phyloP scores from a whole-genome alignment of 2,888 invertebrate species.

The Taphrorychus bicolor region DNA sequence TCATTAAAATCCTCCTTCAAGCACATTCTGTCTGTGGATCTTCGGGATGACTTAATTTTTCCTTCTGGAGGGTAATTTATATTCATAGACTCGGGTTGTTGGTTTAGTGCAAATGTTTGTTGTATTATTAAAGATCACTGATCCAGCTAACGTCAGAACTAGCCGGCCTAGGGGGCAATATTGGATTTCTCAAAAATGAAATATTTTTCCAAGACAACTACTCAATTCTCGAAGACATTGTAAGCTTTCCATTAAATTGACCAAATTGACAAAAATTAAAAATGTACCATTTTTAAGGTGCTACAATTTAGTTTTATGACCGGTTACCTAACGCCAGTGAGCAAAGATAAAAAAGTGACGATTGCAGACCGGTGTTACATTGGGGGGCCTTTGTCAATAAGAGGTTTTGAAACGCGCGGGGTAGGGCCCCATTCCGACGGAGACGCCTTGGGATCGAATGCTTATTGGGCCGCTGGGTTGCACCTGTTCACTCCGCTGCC shows the following conservation, averaged over 20 bases:
- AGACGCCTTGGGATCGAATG: conserved; percentile 75
- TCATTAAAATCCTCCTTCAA: conserved; percentile 87
- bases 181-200: conserved; percentile 88
- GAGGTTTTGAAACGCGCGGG: conserved; percentile 90
- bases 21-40: conserved; percentile 80
- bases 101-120: neutral
- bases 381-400: conserved; percentile 87
- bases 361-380: conserved; percentile 81
- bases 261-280: neutral
- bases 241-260: conserved; percentile 54
- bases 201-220: conserved; percentile 67
- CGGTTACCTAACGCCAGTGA: conserved; percentile 72
- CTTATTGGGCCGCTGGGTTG: conserved; percentile 85
- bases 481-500: conserved; percentile 93
- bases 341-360: conserved; percentile 66
- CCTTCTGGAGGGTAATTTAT: conserved; percentile 70
- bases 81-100: neutral
- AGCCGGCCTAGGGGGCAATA: conserved; percentile 90
- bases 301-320: conserved; percentile 73
- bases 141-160: conserved; percentile 81
- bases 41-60: conserved; percentile 81
- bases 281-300: conserved; percentile 63
- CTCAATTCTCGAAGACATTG: conserved; percentile 67
- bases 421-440: conserved; percentile 85
- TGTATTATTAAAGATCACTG: conserved; percentile 56